These are phyloP conservation scores for Nemopilema nomurai DNA, from an alignment of 30 jellyfish, hydroid and myxozoan species.

Conservation along the genomic window DNA sequence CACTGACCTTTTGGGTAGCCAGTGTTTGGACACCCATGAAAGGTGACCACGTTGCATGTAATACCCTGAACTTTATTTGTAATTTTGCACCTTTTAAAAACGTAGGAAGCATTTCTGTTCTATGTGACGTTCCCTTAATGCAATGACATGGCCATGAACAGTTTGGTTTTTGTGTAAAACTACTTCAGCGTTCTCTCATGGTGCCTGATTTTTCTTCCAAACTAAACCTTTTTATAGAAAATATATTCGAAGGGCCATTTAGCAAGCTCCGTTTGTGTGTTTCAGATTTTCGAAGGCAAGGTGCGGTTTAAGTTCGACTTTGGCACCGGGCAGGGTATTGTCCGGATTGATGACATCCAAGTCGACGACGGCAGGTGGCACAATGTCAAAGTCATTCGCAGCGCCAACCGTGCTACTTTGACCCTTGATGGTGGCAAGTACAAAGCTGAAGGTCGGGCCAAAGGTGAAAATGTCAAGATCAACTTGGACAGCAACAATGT, in stretches of 20 bases:
- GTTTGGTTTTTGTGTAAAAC: too few relatives aligned
- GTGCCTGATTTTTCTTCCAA: too few relatives aligned
- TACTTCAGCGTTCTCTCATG: background rate
- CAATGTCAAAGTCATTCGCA: slow-evolving; percentile 65
- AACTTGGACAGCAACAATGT: slow-evolving; percentile 71
- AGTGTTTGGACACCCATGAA: too few relatives aligned
- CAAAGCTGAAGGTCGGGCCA: slow-evolving; percentile 73
- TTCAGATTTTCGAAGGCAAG: slow-evolving; percentile 63
- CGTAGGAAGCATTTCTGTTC: too few relatives aligned
- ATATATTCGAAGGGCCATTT: background rate
- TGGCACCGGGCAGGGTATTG: slow-evolving; percentile 92
- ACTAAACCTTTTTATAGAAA: too few relatives aligned
- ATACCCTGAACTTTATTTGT: too few relatives aligned
- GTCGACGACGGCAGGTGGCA: slow-evolving; percentile 98
- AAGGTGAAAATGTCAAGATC: slow-evolving; percentile 88
- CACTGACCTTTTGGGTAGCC: too few relatives aligned
- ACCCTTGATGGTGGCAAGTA: slow-evolving; percentile 78
- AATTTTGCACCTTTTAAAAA: too few relatives aligned
- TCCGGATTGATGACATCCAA: slow-evolving; percentile 63
- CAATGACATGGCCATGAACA: too few relatives aligned
- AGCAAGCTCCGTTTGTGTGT: background rate
- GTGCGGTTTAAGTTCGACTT: slow-evolving; percentile 83
- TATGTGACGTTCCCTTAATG: too few relatives aligned
- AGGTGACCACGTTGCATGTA: too few relatives aligned
- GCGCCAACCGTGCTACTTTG: slow-evolving; percentile 76